A percentile compares a stretch with the other conserved stretches of the same genome.
phyloP scores from a whole-genome alignment of 2,888 invertebrate genomes.

The Andrena minutula region DNA sequence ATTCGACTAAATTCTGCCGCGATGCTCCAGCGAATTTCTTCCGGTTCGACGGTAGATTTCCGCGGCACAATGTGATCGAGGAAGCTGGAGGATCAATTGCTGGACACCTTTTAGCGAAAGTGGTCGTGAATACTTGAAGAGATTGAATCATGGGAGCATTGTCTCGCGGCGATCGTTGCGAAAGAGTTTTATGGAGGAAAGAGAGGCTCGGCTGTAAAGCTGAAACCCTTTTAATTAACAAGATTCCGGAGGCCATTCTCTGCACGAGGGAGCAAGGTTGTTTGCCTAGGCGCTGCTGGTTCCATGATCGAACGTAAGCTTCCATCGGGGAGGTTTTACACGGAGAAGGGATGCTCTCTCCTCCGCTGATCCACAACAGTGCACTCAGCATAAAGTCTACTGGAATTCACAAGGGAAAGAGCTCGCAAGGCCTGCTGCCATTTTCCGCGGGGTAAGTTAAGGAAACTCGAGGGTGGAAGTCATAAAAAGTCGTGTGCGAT shows the following conservation, averaged over 20 bases:
- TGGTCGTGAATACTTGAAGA: neutral
- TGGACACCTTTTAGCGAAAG: neutral
- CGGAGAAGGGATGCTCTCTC: neutral
- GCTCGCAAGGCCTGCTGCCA: slow-evolving; percentile 7
- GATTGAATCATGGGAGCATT: slow-evolving; percentile 13
- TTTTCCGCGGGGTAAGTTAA: slow-evolving; percentile 8
- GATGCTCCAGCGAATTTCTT: neutral
- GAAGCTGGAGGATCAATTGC: slow-evolving; percentile 1
- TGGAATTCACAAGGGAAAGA: neutral
- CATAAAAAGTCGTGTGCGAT: slow-evolving; percentile 11
- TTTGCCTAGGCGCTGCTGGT: slow-evolving; percentile 16
- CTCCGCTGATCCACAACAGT: slow-evolving; percentile 7
- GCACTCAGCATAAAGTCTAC: neutral
- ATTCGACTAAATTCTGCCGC: no score
- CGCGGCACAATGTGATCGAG: neutral
- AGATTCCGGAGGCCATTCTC: neutral
- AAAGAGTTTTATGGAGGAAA: neutral
- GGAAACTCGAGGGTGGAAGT: slow-evolving; percentile 28
- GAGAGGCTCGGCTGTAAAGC: slow-evolving; percentile 6
- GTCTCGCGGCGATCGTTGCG: neutral
- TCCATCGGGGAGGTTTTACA: neutral
- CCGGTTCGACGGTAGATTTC: neutral
- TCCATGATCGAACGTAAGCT: slow-evolving; percentile 21
- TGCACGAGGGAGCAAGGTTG: neutral
- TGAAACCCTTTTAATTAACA: neutral